A percentile compares a stretch with the other conserved stretches of the same genome.
These are phyloP conservation scores for Synergus itoensis DNA, from an alignment of 2,888 invertebrate species.

Conservation along the genomic window DNA sequence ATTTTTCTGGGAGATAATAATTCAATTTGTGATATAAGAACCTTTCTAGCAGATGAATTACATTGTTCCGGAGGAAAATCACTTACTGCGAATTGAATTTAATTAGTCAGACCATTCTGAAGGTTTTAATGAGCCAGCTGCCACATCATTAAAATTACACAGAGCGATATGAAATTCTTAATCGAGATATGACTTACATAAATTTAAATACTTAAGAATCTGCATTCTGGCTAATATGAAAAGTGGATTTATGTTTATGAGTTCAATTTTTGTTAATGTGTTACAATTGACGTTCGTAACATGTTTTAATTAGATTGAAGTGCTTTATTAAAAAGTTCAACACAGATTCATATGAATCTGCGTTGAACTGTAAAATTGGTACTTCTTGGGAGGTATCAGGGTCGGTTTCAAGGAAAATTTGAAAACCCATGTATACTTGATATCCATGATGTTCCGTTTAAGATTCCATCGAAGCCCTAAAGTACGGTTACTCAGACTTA, in stretches of 20 bases:
- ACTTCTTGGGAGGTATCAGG: not conserved
- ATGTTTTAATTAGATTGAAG: no score
- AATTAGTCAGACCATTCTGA: not conserved
- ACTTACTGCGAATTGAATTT: not conserved
- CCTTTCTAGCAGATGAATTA: constrained; percentile 15
- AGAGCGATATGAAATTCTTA: not conserved
- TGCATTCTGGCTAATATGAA: not conserved
- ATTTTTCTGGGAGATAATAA: constrained; percentile 4
- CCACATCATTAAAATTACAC: constrained; percentile 12
- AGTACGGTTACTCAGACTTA: not conserved
- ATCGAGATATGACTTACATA: constrained; percentile 8
- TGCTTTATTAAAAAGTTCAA: no score
- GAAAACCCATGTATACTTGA: not conserved
- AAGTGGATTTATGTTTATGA: no score
- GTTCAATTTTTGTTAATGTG: no score
- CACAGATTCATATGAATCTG: no score
- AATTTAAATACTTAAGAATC: not conserved
- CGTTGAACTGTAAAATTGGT: not conserved
- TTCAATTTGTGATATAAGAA: constrained; percentile 3
- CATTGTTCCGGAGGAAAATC: constrained; percentile 8
- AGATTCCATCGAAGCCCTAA: not conserved
- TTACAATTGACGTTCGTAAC: no score
- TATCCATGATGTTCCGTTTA: not conserved
- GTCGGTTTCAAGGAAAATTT: not conserved
- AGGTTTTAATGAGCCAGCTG: not conserved